A percentile compares a stretch with the other conserved stretches of the same genome.
phyloP scores from a whole-genome alignment of 2,113 vertebrate species.

The Oplegnathus fasciatus region DNA sequence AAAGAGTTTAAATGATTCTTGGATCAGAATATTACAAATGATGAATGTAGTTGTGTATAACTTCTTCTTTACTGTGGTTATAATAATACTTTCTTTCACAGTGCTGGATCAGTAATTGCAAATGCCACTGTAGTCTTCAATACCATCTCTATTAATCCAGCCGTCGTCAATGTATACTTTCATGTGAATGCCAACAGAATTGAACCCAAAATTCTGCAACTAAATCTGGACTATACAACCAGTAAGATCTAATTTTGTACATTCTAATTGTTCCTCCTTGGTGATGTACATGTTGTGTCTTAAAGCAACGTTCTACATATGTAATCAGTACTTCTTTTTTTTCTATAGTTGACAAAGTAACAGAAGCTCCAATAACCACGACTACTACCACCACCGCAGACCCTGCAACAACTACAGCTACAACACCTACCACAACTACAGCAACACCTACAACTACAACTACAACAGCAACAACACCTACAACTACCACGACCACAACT shows the following conservation, averaged over 20 bases:
- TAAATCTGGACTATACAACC: constrained; percentile 27
- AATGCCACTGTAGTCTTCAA: constrained; percentile 51
- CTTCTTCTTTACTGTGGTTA: not conserved
- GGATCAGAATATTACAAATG: not conserved
- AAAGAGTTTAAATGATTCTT: not conserved
- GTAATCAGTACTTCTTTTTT: not conserved
- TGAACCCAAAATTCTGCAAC: constrained; percentile 2
- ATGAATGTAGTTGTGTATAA: not conserved
- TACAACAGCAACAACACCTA: not conserved
- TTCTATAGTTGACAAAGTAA: not conserved
- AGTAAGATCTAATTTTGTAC: constrained; percentile 48
- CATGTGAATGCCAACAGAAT: rapidly evolving
- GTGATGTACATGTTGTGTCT: not conserved
- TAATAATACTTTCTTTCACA: constrained; percentile 33
- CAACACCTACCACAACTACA: not conserved
- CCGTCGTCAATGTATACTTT: not conserved
- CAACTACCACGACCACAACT: not conserved
- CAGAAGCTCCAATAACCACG: rapidly evolving
- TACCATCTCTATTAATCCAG: rapidly evolving
- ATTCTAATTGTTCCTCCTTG: not conserved
- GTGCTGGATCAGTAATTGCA: constrained; percentile 69
- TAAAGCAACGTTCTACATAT: not conserved
- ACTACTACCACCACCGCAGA: too few relatives aligned
- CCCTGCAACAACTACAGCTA: too few relatives aligned
- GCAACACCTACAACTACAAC: not conserved